These are phyloP conservation scores for Hyppa rectilinea DNA, from an alignment of 2,888 invertebrate species.

Conservation along the genomic window DNA sequence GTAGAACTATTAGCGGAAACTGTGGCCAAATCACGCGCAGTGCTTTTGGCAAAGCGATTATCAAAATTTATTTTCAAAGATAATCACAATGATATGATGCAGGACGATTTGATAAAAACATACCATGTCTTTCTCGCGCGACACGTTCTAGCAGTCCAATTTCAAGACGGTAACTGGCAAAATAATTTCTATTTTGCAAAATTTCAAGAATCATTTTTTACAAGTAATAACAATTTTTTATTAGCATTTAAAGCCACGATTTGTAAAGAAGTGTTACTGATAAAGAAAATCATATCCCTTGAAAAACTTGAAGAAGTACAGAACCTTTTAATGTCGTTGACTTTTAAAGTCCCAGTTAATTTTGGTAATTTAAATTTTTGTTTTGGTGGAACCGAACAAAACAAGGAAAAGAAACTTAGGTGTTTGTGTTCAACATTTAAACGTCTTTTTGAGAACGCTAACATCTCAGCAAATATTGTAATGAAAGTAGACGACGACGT, in stretches of 20 bases:
- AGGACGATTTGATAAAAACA: slow-evolving; percentile 48
- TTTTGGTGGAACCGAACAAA: slow-evolving; percentile 24
- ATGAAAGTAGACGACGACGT: slow-evolving; percentile 43
- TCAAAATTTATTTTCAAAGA: slow-evolving; percentile 40
- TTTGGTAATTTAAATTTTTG: slow-evolving; percentile 50
- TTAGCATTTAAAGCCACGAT: slow-evolving; percentile 29
- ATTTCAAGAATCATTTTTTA: slow-evolving; percentile 43
- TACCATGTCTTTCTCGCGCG: slow-evolving; percentile 51
- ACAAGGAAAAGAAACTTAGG: slow-evolving; percentile 29
- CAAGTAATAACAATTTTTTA: slow-evolving; percentile 34
- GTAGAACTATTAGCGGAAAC: slow-evolving; percentile 31
- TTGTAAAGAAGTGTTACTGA: slow-evolving; percentile 24
- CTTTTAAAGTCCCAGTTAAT: slow-evolving; percentile 47
- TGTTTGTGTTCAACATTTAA: slow-evolving; percentile 40
- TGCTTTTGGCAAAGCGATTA: slow-evolving; percentile 44
- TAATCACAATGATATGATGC: slow-evolving; percentile 39
- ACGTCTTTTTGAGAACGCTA: slow-evolving; percentile 21
- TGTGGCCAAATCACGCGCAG: slow-evolving; percentile 42
- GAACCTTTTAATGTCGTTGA: slow-evolving; percentile 22
- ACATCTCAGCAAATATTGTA: slow-evolving; percentile 17
- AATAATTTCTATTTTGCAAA: slow-evolving; percentile 19
- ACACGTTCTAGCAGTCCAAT: slow-evolving; percentile 25
- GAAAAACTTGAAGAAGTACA: slow-evolving; percentile 20
- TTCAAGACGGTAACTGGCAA: not conserved
- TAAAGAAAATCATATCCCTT: slow-evolving; percentile 11